These are phyloP conservation scores for Ariolimax columbianus DNA, from an alignment of 2,888 invertebrate species.

Conservation along the genomic window DNA sequence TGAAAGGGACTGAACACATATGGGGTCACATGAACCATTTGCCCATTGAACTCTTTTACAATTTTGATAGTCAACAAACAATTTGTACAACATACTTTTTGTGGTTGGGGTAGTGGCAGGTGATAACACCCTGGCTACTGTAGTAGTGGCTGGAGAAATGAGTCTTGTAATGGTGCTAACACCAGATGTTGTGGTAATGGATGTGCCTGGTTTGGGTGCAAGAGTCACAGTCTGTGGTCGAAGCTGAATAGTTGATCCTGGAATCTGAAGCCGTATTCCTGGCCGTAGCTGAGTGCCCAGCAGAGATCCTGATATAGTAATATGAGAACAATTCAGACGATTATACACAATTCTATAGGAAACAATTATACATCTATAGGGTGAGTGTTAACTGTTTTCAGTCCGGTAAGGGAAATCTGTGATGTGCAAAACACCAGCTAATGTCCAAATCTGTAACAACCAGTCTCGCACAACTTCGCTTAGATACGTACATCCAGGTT, in stretches of 20 bases:
- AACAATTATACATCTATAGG: no score
- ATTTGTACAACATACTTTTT: conserved; percentile 39
- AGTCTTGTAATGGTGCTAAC: conserved; percentile 55
- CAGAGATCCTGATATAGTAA: conserved; percentile 38
- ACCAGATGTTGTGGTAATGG: conserved; percentile 54
- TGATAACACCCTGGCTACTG: conserved; percentile 34
- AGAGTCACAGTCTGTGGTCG: conserved; percentile 68
- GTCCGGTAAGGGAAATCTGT: no score
- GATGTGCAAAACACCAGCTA: no score
- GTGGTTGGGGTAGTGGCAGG: conserved; percentile 32
- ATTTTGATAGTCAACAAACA: no score
- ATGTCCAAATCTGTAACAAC: no score
- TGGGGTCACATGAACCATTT: no score
- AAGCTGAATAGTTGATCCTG: conserved; percentile 66
- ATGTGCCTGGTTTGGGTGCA: conserved; percentile 68
- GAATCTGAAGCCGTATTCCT: conserved; percentile 71
- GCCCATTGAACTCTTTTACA: no score
- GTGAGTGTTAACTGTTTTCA: no score
- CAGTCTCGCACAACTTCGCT: no score
- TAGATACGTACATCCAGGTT: no score
- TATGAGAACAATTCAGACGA: not conserved
- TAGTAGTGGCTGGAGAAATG: conserved; percentile 54
- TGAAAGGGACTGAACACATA: no score
- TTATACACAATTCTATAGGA: no score
- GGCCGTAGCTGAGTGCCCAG: conserved; percentile 60